Evolutionary conservation across 1,140 invertebrate species (phyloP), one percentile per base, ranked within the genome.

Genomic region (Idris sp.): DNA sequence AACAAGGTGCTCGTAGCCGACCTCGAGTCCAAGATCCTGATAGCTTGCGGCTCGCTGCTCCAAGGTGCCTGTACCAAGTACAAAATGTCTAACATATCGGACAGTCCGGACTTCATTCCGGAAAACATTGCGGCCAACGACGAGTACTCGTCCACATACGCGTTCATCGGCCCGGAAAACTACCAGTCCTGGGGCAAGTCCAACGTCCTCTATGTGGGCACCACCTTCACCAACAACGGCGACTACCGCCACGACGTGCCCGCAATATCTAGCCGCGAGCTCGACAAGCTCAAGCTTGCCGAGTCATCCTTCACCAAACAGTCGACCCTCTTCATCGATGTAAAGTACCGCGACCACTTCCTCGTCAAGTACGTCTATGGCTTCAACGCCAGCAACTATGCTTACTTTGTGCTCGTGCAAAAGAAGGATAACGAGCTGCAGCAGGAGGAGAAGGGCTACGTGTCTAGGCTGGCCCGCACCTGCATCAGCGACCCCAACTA

Each of bases 351-450:
- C 54, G 96, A 98, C 87, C 96, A 97, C 83, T 98, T 97, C 87
- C 89, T 97, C 4, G 96, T 99, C 13, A 93, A 96, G 80, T 99
- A 98, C 85, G 91, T 98, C 1, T 98, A 97, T 87, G 97, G 97
- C 7, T 99, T 99, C 82, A 95, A 97, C 85, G 95, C 96, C 1
- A 95, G 93, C 78, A 93, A 96, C 62, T 98, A 96, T 88, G 96
- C 96, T 2, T 99, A 99, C 84, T 98, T 99, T 88, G 91, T 97
- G 8, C 92, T 97, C 30, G 96, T 98, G 13, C 97, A 99, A 85
- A 97, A 97, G 83, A 92, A 94, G 77, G 96, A 95, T 2, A 94
- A 96, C 81, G 89, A 97, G 14, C 93, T 95, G 9, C 93, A 92
- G 1, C 93, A 95, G 79, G 96, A 97, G 78, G 96, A 97, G 82